phyloP scores from a whole-genome alignment of 1,140 invertebrate genomes.

The Leptestheria dahalacensis region DNA sequence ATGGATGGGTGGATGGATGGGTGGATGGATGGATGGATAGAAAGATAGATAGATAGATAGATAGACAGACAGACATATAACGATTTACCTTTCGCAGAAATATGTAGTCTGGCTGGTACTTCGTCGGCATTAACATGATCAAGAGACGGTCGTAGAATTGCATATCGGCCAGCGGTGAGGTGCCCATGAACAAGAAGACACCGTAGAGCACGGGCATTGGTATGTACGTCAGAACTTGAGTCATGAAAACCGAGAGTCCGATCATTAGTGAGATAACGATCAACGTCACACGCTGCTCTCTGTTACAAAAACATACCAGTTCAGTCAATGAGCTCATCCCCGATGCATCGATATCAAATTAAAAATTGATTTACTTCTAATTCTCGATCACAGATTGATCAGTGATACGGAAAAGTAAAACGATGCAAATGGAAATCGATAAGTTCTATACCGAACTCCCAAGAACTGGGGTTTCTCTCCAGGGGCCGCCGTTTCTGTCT shows the following conservation, averaged over 20 bases:
- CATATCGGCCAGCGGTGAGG: slow-evolving; percentile 40
- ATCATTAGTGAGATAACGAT: slow-evolving; percentile 28
- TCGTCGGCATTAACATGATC: slow-evolving; percentile 45
- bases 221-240: slow-evolving; percentile 25
- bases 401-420: too few relatives aligned
- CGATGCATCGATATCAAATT: background rate
- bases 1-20: too few relatives aligned
- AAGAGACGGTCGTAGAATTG: slow-evolving; percentile 40
- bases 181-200: slow-evolving; percentile 51
- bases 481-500: slow-evolving; percentile 26
- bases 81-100: slow-evolving; percentile 34
- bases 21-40: too few relatives aligned
- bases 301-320: too few relatives aligned
- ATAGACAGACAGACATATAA: too few relatives aligned
- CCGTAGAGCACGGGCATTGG: slow-evolving; percentile 46
- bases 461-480: slow-evolving; percentile 30
- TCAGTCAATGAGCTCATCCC: too few relatives aligned
- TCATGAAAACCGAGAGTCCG: slow-evolving; percentile 28
- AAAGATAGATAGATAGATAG: too few relatives aligned
- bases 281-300: slow-evolving; percentile 30
- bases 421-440: too few relatives aligned
- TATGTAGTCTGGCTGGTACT: slow-evolving; percentile 45
- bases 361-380: too few relatives aligned
- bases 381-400: too few relatives aligned
- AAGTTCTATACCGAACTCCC: slow-evolving; percentile 26